Evolutionary conservation across 2,888 invertebrate species (phyloP).

Genomic region (Chaetoderma sp.): DNA sequence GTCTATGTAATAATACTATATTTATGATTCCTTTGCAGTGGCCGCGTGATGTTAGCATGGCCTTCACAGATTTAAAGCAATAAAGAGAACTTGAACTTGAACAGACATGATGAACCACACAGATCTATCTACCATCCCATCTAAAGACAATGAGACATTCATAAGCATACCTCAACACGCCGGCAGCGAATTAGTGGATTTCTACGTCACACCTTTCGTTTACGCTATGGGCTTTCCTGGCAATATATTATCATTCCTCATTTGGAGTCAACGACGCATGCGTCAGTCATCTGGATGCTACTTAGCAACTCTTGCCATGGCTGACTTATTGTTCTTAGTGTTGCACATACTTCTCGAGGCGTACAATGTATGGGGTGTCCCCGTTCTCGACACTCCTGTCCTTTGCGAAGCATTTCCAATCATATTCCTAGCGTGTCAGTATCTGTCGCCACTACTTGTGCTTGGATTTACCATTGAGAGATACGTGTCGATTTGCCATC

Average conservation of each 20-base stretch:
- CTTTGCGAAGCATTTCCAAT: slow-evolving; percentile 48
- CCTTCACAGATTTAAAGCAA: too few species aligned
- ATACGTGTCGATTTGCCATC: slow-evolving; percentile 52
- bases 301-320: slow-evolving; percentile 49
- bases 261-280: slow-evolving; percentile 51
- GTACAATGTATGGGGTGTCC: slow-evolving; percentile 40
- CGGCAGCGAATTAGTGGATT: background rate
- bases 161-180: too few species aligned
- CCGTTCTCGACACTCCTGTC: slow-evolving; percentile 35
- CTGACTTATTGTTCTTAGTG: slow-evolving; percentile 47
- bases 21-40: too few species aligned
- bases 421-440: slow-evolving; percentile 44
- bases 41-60: too few species aligned
- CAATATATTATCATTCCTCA: slow-evolving; percentile 46
- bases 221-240: slow-evolving; percentile 50
- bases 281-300: slow-evolving; percentile 52
- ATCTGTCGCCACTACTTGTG: slow-evolving; percentile 48
- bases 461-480: slow-evolving; percentile 53
- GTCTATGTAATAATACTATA: too few species aligned
- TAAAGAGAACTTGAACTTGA: too few species aligned
- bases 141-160: too few species aligned
- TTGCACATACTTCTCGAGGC: slow-evolving; percentile 43
- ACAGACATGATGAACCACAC: too few species aligned
- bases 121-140: too few species aligned
- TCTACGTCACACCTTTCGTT: slow-evolving; percentile 1